Evolutionary conservation across 2,797 vertebrate species (phyloP).

Genomic region (Mycteria americana): DNA sequence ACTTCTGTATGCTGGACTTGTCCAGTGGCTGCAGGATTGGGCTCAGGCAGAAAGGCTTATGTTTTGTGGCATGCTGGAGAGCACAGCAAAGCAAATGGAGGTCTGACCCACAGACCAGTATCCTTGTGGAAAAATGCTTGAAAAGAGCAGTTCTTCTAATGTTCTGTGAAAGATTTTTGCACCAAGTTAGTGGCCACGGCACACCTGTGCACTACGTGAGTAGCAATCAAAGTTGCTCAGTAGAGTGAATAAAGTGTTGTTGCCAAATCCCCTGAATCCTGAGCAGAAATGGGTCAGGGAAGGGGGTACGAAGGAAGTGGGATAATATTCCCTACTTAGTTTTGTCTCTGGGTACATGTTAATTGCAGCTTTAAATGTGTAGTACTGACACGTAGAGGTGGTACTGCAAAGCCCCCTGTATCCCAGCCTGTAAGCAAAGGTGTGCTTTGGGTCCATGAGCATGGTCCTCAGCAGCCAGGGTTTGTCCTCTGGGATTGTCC

Average conservation of each 20-base stretch:
- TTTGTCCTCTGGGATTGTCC: background rate
- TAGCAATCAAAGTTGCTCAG: background rate
- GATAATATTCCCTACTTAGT: background rate
- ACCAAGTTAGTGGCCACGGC: background rate
- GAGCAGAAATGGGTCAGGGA: background rate
- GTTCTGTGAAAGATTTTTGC: background rate
- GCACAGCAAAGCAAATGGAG: background rate
- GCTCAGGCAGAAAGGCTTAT: rapidly evolving
- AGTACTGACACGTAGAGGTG: background rate
- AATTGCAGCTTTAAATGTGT: background rate
- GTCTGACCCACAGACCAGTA: background rate
- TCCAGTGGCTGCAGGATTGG: background rate
- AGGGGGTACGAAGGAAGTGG: background rate
- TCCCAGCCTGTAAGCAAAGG: background rate
- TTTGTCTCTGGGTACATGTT: background rate
- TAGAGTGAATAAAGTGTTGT: rapidly evolving
- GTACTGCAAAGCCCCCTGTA: rapidly evolving
- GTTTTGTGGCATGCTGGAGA: background rate
- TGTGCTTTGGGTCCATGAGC: background rate
- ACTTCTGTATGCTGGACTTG: background rate
- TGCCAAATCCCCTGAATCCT: background rate
- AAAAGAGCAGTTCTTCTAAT: background rate
- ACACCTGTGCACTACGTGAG: rapidly evolving
- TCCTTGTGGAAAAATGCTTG: background rate
- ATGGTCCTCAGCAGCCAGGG: background rate